These are phyloP conservation scores for Pogoniulus pusillus DNA, from an alignment of 2,797 vertebrate species.

Conservation along the genomic window DNA sequence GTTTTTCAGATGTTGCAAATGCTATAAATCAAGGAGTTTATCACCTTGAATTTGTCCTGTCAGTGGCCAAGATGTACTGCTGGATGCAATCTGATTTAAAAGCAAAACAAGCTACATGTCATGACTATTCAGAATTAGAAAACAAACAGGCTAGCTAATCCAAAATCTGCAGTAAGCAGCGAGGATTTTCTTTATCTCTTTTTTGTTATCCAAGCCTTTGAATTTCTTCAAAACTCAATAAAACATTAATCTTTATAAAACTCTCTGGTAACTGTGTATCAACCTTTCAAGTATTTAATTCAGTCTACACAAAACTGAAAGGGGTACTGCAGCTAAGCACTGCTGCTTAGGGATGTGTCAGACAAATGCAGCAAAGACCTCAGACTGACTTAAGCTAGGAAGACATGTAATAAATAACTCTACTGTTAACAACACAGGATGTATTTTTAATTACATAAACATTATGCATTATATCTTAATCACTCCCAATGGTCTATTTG, in stretches of 20 bases:
- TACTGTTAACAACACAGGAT: constrained; percentile 6
- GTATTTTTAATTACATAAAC: constrained; percentile 46
- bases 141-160: neutral
- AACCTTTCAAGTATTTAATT: constrained; percentile 15
- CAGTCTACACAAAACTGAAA: neutral
- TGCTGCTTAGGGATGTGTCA: constrained; percentile 10
- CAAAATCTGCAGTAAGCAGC: neutral
- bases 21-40: neutral
- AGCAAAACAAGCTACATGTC: neutral
- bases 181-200: neutral
- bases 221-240: constrained; percentile 13
- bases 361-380: constrained; percentile 1
- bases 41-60: neutral
- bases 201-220: neutral
- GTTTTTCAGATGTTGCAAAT: neutral
- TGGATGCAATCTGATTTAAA: neutral
- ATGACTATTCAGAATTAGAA: neutral
- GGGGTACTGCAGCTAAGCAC: neutral
- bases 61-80: neutral
- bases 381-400: constrained; percentile 14
- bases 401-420: neutral
- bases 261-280: neutral
- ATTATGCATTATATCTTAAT: constrained; percentile 41
- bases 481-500: neutral
- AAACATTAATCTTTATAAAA: constrained; percentile 34